Percentiles rank a stretch among this genome's conserved stretches.
Evolutionary conservation across 1,140 invertebrate species (phyloP).

Genomic region (Zaprionus davidi): DNA sequence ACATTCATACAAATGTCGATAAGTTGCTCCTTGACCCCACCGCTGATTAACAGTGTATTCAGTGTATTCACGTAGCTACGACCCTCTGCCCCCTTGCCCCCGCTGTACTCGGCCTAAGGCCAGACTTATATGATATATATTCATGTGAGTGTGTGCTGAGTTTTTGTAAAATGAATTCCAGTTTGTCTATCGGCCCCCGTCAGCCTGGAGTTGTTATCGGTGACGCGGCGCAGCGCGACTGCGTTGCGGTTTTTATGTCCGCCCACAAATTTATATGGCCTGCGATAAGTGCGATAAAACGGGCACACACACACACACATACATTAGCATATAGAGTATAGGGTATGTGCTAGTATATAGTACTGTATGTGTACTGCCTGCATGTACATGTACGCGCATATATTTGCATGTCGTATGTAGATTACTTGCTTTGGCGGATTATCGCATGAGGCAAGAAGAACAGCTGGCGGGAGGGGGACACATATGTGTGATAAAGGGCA

Average conservation of each 20-base stretch:
- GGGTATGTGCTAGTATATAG: neutral
- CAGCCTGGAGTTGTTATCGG: slow-evolving; percentile 46
- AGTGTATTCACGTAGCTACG: neutral
- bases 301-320: neutral
- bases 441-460: slow-evolving; percentile 4
- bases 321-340: slow-evolving; percentile 5
- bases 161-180: slow-evolving; percentile 57
- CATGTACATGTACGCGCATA: neutral
- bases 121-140: slow-evolving; percentile 3
- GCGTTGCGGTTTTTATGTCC: slow-evolving; percentile 62
- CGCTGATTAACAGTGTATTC: slow-evolving; percentile 2
- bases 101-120: neutral
- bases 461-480: neutral
- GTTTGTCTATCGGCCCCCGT: slow-evolving; percentile 35
- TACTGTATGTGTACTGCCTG: neutral
- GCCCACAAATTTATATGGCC: slow-evolving; percentile 76
- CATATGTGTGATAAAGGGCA: slow-evolving; percentile 26
- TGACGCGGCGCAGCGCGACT: slow-evolving; percentile 7
- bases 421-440: slow-evolving; percentile 19
- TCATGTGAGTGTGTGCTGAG: slow-evolving; percentile 23
- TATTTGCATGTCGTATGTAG: slow-evolving; percentile 2
- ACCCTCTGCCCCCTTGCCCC: neutral
- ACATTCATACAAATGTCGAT: neutral
- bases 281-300: slow-evolving; percentile 68
- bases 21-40: neutral